Conservation (phyloP, 2,888 invertebrate genomes). For the Idaea straminata region DNA sequence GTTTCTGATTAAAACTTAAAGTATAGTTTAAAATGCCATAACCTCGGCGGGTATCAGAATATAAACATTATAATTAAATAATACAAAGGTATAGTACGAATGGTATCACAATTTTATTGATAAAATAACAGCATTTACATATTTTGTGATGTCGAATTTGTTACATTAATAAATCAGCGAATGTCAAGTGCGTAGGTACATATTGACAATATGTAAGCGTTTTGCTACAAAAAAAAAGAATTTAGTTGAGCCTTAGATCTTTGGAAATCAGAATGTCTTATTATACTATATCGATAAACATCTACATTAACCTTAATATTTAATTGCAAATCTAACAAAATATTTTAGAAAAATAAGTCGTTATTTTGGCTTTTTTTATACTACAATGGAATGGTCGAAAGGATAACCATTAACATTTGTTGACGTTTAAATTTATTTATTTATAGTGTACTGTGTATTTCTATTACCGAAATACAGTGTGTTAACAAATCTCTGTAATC, state of each 20-base stretch:
- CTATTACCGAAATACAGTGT: background rate
- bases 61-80: slow-evolving; percentile 14
- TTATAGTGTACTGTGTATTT: background rate
- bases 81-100: slow-evolving; percentile 41
- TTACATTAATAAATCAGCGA: slow-evolving; percentile 19
- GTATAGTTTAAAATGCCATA: slow-evolving; percentile 3
- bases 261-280: slow-evolving; percentile 76
- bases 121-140: slow-evolving; percentile 35
- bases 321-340: slow-evolving; percentile 77
- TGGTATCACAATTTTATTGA: slow-evolving; percentile 49
- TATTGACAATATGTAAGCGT: slow-evolving; percentile 47
- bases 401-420: slow-evolving; percentile 61
- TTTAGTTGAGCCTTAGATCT: slow-evolving; percentile 76
- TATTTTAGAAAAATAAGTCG: slow-evolving; percentile 78
- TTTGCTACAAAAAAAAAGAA: slow-evolving; percentile 52
- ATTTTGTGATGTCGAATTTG: slow-evolving; percentile 28
- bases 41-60: background rate
- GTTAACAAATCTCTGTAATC: too few relatives aligned
- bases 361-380: slow-evolving; percentile 76
- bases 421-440: slow-evolving; percentile 34
- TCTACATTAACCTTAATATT: slow-evolving; percentile 68
- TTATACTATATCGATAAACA: slow-evolving; percentile 70
- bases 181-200: slow-evolving; percentile 17
- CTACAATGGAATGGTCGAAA: slow-evolving; percentile 77
- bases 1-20: background rate